Evolutionary conservation across 1,140 invertebrate genomes (phyloP), one percentile per base, ranked within the genome.

Genomic region (Homalodisca vitripennis): DNA sequence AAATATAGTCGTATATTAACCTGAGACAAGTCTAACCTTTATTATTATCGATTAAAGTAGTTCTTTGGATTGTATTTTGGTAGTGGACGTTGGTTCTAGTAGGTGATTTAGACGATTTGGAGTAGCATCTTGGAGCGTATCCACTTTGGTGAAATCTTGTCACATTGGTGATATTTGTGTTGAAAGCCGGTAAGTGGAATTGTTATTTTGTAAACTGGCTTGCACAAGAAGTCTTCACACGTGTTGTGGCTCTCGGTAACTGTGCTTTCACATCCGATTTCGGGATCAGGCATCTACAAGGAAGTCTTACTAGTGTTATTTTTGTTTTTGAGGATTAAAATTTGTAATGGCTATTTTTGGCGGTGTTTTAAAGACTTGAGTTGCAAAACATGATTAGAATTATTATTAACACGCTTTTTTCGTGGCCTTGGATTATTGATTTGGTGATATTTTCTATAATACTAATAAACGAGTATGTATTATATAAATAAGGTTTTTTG

Each of bases 181-280:
- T 26, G 12, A 22, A 24, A 60, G 55, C 55, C 55, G 55, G 55
- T 60, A 60, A 60, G 55, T 60, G 55, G 3, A 60, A 60, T 60
- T 30, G 17, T 10, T 6, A 22, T 60, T 24, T 60, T 60, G 55
- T 60, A 60, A 27, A 60, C 55, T 53, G 55, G 55, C 55, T 60
- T 41, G 34, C 6, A 10, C 34, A 10, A 41, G 6, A 41, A 17
- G 34, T 10, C 6, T 10, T 41, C 17, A 10, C 6, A 17, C 34
- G 34, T 41, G 6, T 41, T 17, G 34, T 6, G 6, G 17, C 34
- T 10, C 34, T 17, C 34, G 34, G 17, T 17, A 6, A 41, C 6
- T 10, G 6, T 17, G 17, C 34, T 41, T 41, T 41, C 34, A 10
- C 34, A 41, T 6, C 6, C 17, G 34, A 41, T 10, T 17, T 41